Base-by-base conservation (phyloP, 2,888 invertebrate genomes). In the Eulithis prunata region DNA sequence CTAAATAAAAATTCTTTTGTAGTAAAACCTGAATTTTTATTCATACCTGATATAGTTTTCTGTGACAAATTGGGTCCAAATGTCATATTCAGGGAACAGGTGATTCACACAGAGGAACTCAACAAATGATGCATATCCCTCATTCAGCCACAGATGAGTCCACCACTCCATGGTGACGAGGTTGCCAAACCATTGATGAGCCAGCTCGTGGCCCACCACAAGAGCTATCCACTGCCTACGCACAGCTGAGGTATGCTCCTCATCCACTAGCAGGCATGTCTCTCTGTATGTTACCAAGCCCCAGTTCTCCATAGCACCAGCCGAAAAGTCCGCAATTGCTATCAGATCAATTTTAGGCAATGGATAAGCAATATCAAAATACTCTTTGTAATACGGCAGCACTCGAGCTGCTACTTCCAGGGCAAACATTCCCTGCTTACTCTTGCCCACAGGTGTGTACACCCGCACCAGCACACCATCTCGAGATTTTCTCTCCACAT, bases 231-330 rank as follows among this genome's bases (percentile, higher is more conserved):
- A 96, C 82, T 98, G 97, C 75, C 97, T 96, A 58, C 96, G 94
- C 64, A 95, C 95, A 4, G 97, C 95, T 1, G 98, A 98, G 0
- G 98, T 97, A 82, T 98, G 97, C 77, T 96, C 94, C 1, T 97
- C 96, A 90, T 99, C 99, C 4, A 98, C 97, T 45, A 99, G 92
- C 0, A 99, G 94, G 75, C 97, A 97, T 5, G 97, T 97, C 86
- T 99, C 99, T 69, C 99, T 95, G 82, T 97, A 98, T n/a, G 98
- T 98, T 41, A 98, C 97, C 56, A 96, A 86, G 3, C 99, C 99
- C 99, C 99, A 99, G 88, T 99, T 99, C 89, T 99, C 99, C 99
- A 99, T 99, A 62, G 99, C 99, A 74, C 98, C 98, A 70, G 97
- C 96, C 62, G 97, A 96, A 84, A 99, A 99, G 85, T 99, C 99